These are phyloP conservation scores for Porites evermanni DNA, from an alignment of 92 coral and sea anemone species.

Conservation along the genomic window DNA sequence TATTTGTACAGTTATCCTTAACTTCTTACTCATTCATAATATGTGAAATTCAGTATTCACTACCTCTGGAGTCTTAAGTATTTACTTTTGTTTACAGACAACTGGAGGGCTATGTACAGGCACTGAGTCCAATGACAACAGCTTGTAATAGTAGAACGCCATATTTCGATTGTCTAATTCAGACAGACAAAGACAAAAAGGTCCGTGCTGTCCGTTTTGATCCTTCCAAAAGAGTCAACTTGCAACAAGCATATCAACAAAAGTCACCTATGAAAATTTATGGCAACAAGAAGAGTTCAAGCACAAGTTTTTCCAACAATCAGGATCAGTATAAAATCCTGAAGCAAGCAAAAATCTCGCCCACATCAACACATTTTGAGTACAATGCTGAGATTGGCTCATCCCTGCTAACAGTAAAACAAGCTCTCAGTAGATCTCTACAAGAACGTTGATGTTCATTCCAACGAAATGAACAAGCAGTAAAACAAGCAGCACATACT, in stretches of 20 bases:
- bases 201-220: neutral
- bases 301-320: slow-evolving; percentile 45
- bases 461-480: slow-evolving; percentile 56
- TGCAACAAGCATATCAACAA: neutral
- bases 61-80: neutral
- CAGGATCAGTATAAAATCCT: slow-evolving; percentile 50
- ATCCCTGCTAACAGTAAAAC: slow-evolving; percentile 38
- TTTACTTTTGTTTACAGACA: slow-evolving; percentile 19
- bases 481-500: slow-evolving; percentile 49
- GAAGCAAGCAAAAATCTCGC: slow-evolving; percentile 50
- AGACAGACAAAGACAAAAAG: slow-evolving; percentile 8
- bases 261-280: neutral
- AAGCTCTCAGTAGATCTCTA: slow-evolving; percentile 63
- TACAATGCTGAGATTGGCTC: slow-evolving; percentile 43
- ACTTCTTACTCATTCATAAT: slow-evolving; percentile 4
- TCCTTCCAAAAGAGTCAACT: slow-evolving; percentile 3
- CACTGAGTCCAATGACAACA: slow-evolving; percentile 46
- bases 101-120: slow-evolving; percentile 47
- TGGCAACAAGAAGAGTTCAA: slow-evolving; percentile 17
- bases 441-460: slow-evolving; percentile 46
- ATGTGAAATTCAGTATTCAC: neutral
- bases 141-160: slow-evolving; percentile 1
- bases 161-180: slow-evolving; percentile 49
- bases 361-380: slow-evolving; percentile 50
- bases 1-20: neutral